Conservation (phyloP, 2,888 invertebrate species). For the Alcis repandata region DNA sequence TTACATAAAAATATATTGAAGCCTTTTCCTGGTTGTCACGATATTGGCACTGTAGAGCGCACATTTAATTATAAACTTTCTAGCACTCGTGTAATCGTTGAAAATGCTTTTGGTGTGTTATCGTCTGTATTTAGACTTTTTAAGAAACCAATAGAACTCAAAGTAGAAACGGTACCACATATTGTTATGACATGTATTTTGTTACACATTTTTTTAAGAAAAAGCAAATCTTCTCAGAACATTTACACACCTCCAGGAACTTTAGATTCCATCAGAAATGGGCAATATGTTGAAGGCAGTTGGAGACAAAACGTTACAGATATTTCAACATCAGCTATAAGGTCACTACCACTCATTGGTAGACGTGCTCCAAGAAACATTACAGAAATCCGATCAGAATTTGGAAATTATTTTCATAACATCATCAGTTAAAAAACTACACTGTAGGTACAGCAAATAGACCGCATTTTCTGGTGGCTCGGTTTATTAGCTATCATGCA, state of each 20-base stretch:
- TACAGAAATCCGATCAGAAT: constrained; percentile 31
- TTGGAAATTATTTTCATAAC: constrained; percentile 30
- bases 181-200: constrained; percentile 16
- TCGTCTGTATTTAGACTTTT: constrained; percentile 15
- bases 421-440: constrained; percentile 21
- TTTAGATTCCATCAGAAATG: constrained; percentile 26
- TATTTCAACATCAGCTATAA: constrained; percentile 31
- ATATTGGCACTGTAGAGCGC: constrained; percentile 22
- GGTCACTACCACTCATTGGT: constrained; percentile 25
- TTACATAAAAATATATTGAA: constrained; percentile 38
- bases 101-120: constrained; percentile 14
- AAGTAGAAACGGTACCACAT: constrained; percentile 10
- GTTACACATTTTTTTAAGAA: constrained; percentile 4
- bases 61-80: constrained; percentile 34
- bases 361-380: constrained; percentile 29
- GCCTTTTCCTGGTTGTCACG: constrained; percentile 26
- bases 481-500: constrained; percentile 16
- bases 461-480: constrained; percentile 13
- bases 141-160: background rate
- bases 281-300: constrained; percentile 27
- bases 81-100: constrained; percentile 24
- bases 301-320: constrained; percentile 32
- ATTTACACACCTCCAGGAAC: constrained; percentile 27
- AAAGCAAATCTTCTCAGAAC: constrained; percentile 21
- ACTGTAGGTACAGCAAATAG: constrained; percentile 19